These are phyloP conservation scores for Phrynocephalus vlangalii DNA, from an alignment of 2,797 vertebrate genomes.

Conservation along the genomic window DNA sequence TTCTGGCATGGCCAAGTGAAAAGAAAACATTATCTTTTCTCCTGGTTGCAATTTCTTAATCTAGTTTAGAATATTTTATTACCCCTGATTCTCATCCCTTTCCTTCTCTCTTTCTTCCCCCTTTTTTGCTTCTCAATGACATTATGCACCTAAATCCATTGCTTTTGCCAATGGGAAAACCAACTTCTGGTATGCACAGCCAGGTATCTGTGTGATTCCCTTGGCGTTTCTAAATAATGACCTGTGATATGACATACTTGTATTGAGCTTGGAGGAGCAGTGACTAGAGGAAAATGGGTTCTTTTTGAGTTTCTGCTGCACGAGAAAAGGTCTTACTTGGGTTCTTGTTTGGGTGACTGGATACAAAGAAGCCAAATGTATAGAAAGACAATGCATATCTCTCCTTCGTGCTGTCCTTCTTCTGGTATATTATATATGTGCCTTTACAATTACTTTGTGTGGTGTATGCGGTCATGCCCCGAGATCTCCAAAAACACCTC, in stretches of 20 bases:
- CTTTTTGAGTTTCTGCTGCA: not conserved
- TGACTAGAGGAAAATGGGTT: not conserved
- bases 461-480: not conserved
- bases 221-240: not conserved
- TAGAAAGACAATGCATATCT: not conserved
- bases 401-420: not conserved
- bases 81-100: slow-evolving; percentile 45
- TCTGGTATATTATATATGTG: not conserved
- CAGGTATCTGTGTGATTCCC: not conserved
- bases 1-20: not conserved
- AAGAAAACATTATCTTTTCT: slow-evolving; percentile 28
- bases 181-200: slow-evolving; percentile 24
- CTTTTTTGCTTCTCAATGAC: not conserved
- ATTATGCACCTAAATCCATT: slow-evolving; percentile 7
- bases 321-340: not conserved
- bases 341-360: not conserved
- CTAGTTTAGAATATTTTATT: slow-evolving; percentile 59
- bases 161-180: not conserved
- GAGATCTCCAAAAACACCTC: not conserved
- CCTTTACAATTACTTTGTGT: not conserved
- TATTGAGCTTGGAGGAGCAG: not conserved
- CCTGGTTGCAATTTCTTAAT: slow-evolving; percentile 39
- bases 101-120: not conserved
- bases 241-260: too few species aligned
- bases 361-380: not conserved